phyloP scores from a whole-genome alignment of 2,113 vertebrate species.

The Taurulus bubalis region DNA sequence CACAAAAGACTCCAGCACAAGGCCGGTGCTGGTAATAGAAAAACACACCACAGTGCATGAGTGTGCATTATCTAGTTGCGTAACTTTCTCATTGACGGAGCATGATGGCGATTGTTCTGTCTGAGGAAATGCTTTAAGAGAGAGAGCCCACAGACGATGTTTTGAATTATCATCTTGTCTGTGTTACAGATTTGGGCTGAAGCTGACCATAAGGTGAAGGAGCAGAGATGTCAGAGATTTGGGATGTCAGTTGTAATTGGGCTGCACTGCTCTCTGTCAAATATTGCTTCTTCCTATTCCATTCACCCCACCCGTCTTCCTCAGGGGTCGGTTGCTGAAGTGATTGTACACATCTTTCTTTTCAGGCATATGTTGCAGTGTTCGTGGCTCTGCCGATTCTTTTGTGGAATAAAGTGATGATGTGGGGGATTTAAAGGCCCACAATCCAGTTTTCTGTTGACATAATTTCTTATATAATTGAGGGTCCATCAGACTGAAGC shows the following conservation, averaged over 20 bases:
- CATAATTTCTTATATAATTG: neutral
- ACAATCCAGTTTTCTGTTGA: conserved; percentile 38
- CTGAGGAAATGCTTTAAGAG: neutral
- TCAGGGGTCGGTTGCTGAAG: neutral
- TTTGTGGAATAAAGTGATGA: neutral
- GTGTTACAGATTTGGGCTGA: neutral
- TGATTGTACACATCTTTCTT: conserved; percentile 1
- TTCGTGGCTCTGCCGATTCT: neutral
- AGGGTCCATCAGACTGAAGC: neutral
- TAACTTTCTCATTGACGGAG: conserved; percentile 14
- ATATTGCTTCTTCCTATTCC: conserved; percentile 30
- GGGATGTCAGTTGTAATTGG: conserved; percentile 36
- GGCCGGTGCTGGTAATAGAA: conserved; percentile 9
- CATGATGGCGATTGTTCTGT: neutral
- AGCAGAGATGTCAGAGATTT: conserved; percentile 19
- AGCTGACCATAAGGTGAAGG: neutral
- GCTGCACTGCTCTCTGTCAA: conserved; percentile 29
- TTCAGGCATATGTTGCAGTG: neutral
- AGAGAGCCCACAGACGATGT: neutral
- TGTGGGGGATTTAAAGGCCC: conserved; percentile 9
- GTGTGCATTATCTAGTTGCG: neutral
- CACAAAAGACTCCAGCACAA: conserved; percentile 13
- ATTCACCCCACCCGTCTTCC: conserved; percentile 36
- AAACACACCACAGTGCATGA: neutral
- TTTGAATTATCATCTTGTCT: conserved; percentile 6